Evolutionary conservation across 2,113 vertebrate species (phyloP).

Genomic region (human (Homo sapiens)): DNA sequence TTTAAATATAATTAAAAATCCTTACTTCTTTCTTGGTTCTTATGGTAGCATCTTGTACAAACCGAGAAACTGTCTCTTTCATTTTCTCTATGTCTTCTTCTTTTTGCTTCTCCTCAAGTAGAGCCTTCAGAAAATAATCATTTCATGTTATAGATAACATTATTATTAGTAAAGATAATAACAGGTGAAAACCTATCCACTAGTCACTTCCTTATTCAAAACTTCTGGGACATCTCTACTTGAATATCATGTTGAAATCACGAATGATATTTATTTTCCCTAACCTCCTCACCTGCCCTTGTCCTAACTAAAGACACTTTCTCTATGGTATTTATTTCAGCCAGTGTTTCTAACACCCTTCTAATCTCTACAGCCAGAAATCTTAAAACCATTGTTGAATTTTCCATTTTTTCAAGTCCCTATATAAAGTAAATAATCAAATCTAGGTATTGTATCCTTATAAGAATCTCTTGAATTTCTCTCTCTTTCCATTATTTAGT

Average conservation of each 20-base stretch:
- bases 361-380: background rate
- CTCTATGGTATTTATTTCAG: background rate
- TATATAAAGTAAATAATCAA: slow-evolving; percentile 11
- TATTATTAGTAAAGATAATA: background rate
- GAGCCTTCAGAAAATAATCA: slow-evolving; percentile 84
- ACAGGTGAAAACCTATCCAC: background rate
- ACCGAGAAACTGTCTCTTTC: slow-evolving; percentile 87
- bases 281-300: background rate
- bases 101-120: slow-evolving; percentile 93
- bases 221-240: background rate
- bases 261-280: background rate
- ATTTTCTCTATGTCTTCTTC: slow-evolving; percentile 90
- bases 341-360: background rate
- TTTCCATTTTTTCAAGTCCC: background rate
- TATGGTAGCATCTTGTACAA: slow-evolving; percentile 88
- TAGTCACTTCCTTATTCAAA: background rate
- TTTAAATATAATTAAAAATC: slow-evolving; percentile 46
- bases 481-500: background rate
- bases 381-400: background rate
- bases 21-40: slow-evolving; percentile 92
- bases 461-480: background rate
- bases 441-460: background rate
- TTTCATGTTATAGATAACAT: slow-evolving; percentile 26
- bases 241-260: background rate
- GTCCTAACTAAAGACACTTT: background rate